These are phyloP conservation scores for Knipowitschia caucasica DNA, from an alignment of 2,797 vertebrate species.

Conservation along the genomic window DNA sequence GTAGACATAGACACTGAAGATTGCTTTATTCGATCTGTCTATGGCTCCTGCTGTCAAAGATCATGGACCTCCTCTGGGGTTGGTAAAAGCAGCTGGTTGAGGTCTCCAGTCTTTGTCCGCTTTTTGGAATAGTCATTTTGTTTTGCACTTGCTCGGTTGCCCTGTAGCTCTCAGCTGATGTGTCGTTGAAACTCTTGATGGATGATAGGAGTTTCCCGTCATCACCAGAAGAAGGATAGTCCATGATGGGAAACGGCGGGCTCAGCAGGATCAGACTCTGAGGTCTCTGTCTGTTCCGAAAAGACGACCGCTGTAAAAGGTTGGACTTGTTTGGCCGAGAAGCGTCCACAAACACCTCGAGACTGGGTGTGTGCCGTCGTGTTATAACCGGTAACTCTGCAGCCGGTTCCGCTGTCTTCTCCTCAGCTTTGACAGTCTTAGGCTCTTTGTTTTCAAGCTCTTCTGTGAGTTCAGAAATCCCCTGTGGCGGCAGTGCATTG, in stretches of 20 bases:
- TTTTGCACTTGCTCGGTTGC: slow-evolving; percentile 83
- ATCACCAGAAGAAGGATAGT: slow-evolving; percentile 84
- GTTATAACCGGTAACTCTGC: slow-evolving; percentile 80
- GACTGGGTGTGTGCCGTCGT: slow-evolving; percentile 82
- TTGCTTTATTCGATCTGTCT: slow-evolving; percentile 87
- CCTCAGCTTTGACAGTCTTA: slow-evolving; percentile 56
- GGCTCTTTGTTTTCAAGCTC: slow-evolving; percentile 79
- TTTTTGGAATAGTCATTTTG: slow-evolving; percentile 99
- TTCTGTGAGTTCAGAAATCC: slow-evolving; percentile 75
- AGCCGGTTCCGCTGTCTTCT: slow-evolving; percentile 58
- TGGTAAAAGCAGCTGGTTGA: slow-evolving; percentile 99
- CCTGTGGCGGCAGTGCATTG: slow-evolving; percentile 55
- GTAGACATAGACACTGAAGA: slow-evolving; percentile 30
- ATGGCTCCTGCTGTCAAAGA: slow-evolving; percentile 92
- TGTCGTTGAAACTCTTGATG: slow-evolving; percentile 84
- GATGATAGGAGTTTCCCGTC: slow-evolving; percentile 86
- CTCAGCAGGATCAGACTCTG: slow-evolving; percentile 97
- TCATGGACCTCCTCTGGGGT: slow-evolving; percentile 95
- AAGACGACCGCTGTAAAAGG: slow-evolving; percentile 85
- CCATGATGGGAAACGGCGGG: slow-evolving; percentile 95
- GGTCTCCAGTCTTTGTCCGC: slow-evolving; percentile 95
- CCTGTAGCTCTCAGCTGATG: slow-evolving; percentile 76
- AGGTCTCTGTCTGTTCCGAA: slow-evolving; percentile 90
- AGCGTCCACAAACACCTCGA: slow-evolving; percentile 83
- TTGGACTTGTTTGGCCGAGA: slow-evolving; percentile 83